Base-by-base conservation (phyloP, 2,888 invertebrate genomes). In the Drosophila paranaensis region DNA sequence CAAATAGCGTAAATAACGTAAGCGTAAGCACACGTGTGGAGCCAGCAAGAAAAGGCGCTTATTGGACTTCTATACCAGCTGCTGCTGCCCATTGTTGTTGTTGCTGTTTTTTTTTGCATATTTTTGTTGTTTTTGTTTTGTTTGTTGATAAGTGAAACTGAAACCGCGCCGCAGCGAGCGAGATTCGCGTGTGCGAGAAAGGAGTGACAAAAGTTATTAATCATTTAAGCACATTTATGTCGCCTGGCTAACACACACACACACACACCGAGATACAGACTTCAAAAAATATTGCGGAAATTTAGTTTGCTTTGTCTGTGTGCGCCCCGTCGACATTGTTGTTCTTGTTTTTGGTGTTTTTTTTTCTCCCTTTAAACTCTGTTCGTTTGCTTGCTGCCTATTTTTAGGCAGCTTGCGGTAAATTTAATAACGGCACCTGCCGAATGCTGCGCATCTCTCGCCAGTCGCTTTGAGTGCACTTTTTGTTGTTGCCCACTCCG, bases 181-280 rank as follows among this genome's bases (percentile, higher is more conserved):
- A 57, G 27, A 64, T 56, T 51, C 77, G 66, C 63, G 73, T 75
- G 70, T 71, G 82, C 61, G 67, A 61, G 33, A 70, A 88, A 79
- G 77, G 83, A 89, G 85, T 89, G 87, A 73, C 42, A 80, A 81
- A 79, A 71, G 86, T 86, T 87, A 86, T 86, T 81, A 86, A 87
- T 86, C 89, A 86, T 86, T 89, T 77, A 84, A 77, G 75, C 73
- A 87, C 85, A 84, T 77, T 84, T 80, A 84, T 80, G 80, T 84
- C 74, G 87, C 74, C 71, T 77, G 73, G 69, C 79, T 68, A 68
- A 57, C 61, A 64, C 39, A 66, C 37, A 64, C 60, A 58, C 42
- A 43, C 48, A 56, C 48, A 37, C 51, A 56, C 53, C 53, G 60
- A 51, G 53, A 37, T 33, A 35, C 25, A 40, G 40, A 62, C 60